These are phyloP conservation scores for Drosophila suboccidentalis DNA, from an alignment of 2,888 invertebrate species.

Conservation along the genomic window DNA sequence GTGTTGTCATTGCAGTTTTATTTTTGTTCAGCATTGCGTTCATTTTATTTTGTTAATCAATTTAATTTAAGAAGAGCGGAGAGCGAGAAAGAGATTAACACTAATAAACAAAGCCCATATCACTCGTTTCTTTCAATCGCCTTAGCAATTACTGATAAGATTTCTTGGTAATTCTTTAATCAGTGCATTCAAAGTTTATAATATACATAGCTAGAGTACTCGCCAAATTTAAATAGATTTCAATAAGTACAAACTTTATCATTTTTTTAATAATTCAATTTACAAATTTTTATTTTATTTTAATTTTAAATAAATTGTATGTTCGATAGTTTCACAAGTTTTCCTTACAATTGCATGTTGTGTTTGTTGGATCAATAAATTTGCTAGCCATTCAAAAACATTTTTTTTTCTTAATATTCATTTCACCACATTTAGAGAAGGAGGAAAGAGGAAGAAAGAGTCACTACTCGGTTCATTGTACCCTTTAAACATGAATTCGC, in stretches of 20 bases:
- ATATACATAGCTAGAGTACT: neutral
- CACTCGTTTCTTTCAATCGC: neutral
- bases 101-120: neutral
- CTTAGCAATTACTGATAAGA: slow-evolving; percentile 15
- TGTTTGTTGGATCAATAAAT: slow-evolving; percentile 56
- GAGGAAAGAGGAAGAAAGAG: slow-evolving; percentile 25
- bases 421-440: slow-evolving; percentile 9
- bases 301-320: neutral
- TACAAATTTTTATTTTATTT: neutral
- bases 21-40: slow-evolving; percentile 16
- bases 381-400: slow-evolving; percentile 34
- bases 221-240: neutral
- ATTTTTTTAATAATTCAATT: neutral
- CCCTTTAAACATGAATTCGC: slow-evolving; percentile 27
- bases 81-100: neutral
- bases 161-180: slow-evolving; percentile 8
- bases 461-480: slow-evolving; percentile 53
- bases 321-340: neutral
- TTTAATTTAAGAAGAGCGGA: neutral
- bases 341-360: neutral
- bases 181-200: slow-evolving; percentile 1
- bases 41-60: slow-evolving; percentile 3
- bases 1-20: slow-evolving; percentile 14
- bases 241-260: neutral
- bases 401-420: slow-evolving; percentile 37